Base-by-base conservation (phyloP, 2,888 invertebrate genomes). In the Polietes domitor region DNA sequence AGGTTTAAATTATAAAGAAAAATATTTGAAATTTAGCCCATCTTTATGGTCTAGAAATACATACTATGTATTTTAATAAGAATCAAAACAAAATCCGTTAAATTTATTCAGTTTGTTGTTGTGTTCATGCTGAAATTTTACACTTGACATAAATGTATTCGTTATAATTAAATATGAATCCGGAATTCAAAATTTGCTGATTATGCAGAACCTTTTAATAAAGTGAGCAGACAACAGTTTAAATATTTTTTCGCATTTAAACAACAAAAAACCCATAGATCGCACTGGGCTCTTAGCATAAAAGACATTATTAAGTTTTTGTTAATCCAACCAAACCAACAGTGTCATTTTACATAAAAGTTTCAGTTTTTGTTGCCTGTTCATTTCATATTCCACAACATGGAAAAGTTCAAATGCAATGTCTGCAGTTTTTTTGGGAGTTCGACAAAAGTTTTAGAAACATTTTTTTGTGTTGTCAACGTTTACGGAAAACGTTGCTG, bases 351-450 rank as follows among this genome's bases (percentile, higher is more conserved):
- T 43, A 68, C 43, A 63, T 37, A 43, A 58, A 58, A 24, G 58
- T 58, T 58, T 58, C 26, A 15, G 26, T 24, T 2, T 9, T 26
- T 58, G 6, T 58, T 26, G 58, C 26, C 24, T 53, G 19, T 53
- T 53, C 21, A 47, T n/a, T 53, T 53, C 19, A 53, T 53, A 53
- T 53, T n/a, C 1, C n/a, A 43, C 68, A 68, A n/a, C n/a, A n/a
- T n/a, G n/a, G n/a, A n/a, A 68, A 65, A 68, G n/a, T 28, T 61
- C 28, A 61, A 61, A 61, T 68, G 68, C 68, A 68, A 41, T 68
- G 68, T 43, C 41, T 68, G 68, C 68, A 68, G 17, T 68, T 68
- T 68, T 37, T 10, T 24, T 19, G 55, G 21, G 21, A 24, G n/a
- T 26, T 58, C 15, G 19, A 58, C 26, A 58, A 58, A 58, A 15